Evolutionary conservation across 2,888 invertebrate species (phyloP), one percentile per base, ranked within the genome.

Genomic region (Frankliniella fusca): DNA sequence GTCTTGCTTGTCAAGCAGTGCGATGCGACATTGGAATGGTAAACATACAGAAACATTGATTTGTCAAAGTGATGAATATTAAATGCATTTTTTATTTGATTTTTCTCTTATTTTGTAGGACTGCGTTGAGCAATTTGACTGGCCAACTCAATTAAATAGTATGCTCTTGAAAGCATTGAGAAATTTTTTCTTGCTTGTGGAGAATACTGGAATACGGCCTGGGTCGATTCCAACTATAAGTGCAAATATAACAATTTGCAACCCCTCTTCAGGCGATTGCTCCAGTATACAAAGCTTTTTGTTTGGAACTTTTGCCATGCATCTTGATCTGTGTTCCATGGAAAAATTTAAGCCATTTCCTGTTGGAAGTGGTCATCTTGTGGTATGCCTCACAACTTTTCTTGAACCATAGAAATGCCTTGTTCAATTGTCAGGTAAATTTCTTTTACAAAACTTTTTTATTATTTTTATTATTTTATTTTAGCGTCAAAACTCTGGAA

Each of bases 311-410:
- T 76, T 76, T 27, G 23, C 70, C 11, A 5, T 12, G 2, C 70
- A 76, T 27, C 70, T 76, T 27, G 70, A 76, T 76, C 27, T 76
- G 9, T 76, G 70, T 76, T 23, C 23, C 12, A 9, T 76, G 8
- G 70, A 76, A 27, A 76, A 27, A 12, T 76, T 23, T 12, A 76
- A 76, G 27, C 70, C 70, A 23, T 76, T 76, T 76, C 70, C 70
- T 27, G 70, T 76, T 9, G 70, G 70, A 23, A 38, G 5, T 27
- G 70, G 11, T 23, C 12, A 27, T n/a, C 23, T 23, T 27, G 10
- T 76, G 70, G 70, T 76, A 38, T 38, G 5, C 38, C 38, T 38
- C 5, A 3, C 5, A 76, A 76, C 70, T 23, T 76, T 27, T 23
- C 1, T 76, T 76, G 27, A 38, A 0, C 11, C 27, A 27, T 27